Evolutionary conservation across 2,113 vertebrate genomes (phyloP).

Genomic region (Campylomormyrus tamandua): DNA sequence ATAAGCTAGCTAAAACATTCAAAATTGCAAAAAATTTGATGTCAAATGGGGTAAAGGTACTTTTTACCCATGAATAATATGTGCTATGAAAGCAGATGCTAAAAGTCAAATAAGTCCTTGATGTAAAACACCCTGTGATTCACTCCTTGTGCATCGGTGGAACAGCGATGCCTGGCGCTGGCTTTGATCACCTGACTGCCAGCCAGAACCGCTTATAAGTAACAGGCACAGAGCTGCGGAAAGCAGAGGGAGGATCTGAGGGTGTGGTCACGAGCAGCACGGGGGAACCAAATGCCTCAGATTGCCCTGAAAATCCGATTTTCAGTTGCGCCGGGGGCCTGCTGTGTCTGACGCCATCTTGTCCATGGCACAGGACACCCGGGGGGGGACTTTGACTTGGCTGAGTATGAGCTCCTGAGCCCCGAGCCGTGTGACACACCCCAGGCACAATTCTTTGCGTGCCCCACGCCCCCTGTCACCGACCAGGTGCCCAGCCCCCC

Average conservation of each 20-base stretch:
- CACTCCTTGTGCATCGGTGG: background rate
- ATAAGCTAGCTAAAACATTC: background rate
- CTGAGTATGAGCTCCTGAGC: slow-evolving; percentile 61
- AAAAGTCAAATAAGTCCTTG: background rate
- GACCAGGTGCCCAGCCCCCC: slow-evolving; percentile 25
- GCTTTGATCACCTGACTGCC: background rate
- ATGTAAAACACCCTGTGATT: background rate
- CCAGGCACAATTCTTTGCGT: slow-evolving; percentile 35
- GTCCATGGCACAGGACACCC: slow-evolving; percentile 49
- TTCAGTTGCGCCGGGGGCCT: background rate
- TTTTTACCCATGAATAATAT: background rate
- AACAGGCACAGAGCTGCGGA: background rate
- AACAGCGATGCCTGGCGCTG: background rate
- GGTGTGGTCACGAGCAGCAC: background rate
- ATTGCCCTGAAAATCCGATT: background rate
- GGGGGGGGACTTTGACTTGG: slow-evolving; percentile 55
- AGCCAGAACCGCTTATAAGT: background rate
- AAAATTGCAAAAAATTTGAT: background rate
- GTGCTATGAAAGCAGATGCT: background rate
- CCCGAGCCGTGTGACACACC: slow-evolving; percentile 45
- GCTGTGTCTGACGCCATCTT: slow-evolving; percentile 30
- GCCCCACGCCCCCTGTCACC: slow-evolving; percentile 28
- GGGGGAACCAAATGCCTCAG: background rate
- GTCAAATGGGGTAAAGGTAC: background rate
- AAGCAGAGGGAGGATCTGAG: background rate